These are phyloP conservation scores for Sweltsa coloradensis DNA, from an alignment of 1,140 invertebrate species.

Conservation along the genomic window DNA sequence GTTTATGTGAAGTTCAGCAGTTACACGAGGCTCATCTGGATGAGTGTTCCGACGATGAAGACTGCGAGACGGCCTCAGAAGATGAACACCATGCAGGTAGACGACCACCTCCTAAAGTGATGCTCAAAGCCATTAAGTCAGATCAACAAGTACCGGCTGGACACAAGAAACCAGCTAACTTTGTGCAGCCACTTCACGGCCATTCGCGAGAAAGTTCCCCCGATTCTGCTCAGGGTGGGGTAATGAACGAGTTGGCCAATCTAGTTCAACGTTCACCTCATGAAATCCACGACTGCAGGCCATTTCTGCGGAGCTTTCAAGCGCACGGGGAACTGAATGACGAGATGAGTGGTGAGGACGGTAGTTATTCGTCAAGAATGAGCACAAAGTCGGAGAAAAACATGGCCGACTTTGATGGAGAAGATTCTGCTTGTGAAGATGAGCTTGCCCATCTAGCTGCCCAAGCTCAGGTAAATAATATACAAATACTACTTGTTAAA, in stretches of 20 bases:
- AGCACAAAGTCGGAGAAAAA: constrained; percentile 92
- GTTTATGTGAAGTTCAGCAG: no score
- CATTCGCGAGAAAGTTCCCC: constrained; percentile 28
- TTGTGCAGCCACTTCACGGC: constrained; percentile 9
- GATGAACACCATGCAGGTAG: constrained; percentile 9
- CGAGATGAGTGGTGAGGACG: constrained; percentile 52
- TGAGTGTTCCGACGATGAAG: constrained; percentile 8
- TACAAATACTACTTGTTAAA: neutral
- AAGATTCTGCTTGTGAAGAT: constrained; percentile 79
- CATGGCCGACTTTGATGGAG: constrained; percentile 88
- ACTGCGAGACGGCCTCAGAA: neutral
- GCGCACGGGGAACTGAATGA: constrained; percentile 25
- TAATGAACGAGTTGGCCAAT: constrained; percentile 37
- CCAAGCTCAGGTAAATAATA: constrained; percentile 28
- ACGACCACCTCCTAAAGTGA: no score
- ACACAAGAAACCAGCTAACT: no score
- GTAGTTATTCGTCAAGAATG: constrained; percentile 74
- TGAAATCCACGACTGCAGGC: constrained; percentile 12
- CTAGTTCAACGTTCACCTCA: constrained; percentile 26
- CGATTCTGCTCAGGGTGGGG: constrained; percentile 28
- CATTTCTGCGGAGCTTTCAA: constrained; percentile 10
- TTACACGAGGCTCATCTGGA: no score
- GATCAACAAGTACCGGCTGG: constrained; percentile 22
- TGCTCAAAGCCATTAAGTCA: constrained; percentile 7
- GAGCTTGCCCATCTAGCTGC: constrained; percentile 68